Evolutionary conservation across 2,888 invertebrate species (phyloP), one percentile per base, ranked within the genome.

Genomic region (Strigamia transsilvanica): DNA sequence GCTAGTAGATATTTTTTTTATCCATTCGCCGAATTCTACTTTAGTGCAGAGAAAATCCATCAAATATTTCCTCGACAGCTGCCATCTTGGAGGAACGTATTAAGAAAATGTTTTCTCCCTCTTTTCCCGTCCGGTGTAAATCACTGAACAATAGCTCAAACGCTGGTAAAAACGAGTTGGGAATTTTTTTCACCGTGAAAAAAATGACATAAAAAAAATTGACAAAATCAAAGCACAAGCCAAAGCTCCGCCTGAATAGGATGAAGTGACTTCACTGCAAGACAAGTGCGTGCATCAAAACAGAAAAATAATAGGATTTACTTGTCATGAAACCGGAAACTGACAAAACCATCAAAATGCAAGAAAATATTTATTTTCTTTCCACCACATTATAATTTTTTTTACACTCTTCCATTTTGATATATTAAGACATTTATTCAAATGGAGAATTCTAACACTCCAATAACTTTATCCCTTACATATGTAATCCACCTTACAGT

Each of bases 241-340:
- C 73, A 73, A 73, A 73, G 27, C 32, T 73, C 73, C 56, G 56
- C 56, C 1, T 56, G 56, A 56, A 56, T 56, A 27, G 27, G 12
- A 73, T 73, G 73, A 32, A 73, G 73, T 32, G 73, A 73, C 73
- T 73, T 73, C 27, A 73, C 73, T 73, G 32, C 73, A 32, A 73
- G 73, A 73, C 73, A 27, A 73, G 73, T 27, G 73, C 73, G 32
- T 73, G 73, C 32, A 73, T 73, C 73, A 73, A 73, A 73, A 73
- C 12, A n/a, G 73, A 73, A 73, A 73, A 73, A 73, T 73, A 73
- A 73, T 73, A 73, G 73, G 73, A 73, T 73, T 73, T 73, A 73
- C 73, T 73, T 73, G 73, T 73, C 27, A 73, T 73, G 73, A 73
- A 23, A 73, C 73, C 15, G 27, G 32, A 73, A 32, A 73, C 23